Evolutionary conservation across 30 jellyfish, hydroid and myxozoan species (phyloP), one percentile per base, ranked within the genome.

Genomic region (Cassiopea andromeda): DNA sequence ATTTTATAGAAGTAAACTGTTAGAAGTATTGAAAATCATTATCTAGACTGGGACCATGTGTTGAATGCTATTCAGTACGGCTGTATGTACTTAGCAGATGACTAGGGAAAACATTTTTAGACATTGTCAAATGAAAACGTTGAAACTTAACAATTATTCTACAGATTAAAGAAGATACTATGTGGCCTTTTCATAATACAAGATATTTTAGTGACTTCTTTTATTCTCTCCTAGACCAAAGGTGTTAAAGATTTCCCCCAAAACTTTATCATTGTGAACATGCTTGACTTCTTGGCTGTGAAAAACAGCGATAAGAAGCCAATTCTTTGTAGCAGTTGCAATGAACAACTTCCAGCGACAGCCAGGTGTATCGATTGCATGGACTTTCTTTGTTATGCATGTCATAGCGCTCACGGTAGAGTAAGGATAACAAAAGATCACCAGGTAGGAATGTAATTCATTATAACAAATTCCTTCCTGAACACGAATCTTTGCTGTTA

Each of bases 331-430:
- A 96, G 93, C 83, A 96, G 99, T 82, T 96, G 99, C 84, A 91
- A 84, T 47, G 99, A 96, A 69, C 96, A 96, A 87, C 96, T 91
- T 59, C 99, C 99, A 15, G 99, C 99, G 15, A 96, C 97, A 2
- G 96, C 99, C 47, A 79, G 99, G 54, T 96, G 99, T 72, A 80
- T 96, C 48, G 99, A 96, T 85, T 96, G 99, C 73, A 96, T 96
- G 99, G 99, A 96, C 78, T 96, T 90, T 77, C 93, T 96, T 19
- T 96, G 99, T 79, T 91, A 92, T 67, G 99, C 99, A 7, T 96
- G 99, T 77, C 99, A 96, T 59, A 96, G 95, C 48, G 99, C 99
- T 2, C 99, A 96, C 64, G 96, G 98, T 5, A 83, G 99, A 73
- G 99, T 96, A 54, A 69, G 98, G 80, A 80, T 96, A 69, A 96